Evolutionary conservation across 2,113 vertebrate genomes (phyloP), one percentile per base, ranked within the genome.

Genomic region (Salvelinus fontinalis): DNA sequence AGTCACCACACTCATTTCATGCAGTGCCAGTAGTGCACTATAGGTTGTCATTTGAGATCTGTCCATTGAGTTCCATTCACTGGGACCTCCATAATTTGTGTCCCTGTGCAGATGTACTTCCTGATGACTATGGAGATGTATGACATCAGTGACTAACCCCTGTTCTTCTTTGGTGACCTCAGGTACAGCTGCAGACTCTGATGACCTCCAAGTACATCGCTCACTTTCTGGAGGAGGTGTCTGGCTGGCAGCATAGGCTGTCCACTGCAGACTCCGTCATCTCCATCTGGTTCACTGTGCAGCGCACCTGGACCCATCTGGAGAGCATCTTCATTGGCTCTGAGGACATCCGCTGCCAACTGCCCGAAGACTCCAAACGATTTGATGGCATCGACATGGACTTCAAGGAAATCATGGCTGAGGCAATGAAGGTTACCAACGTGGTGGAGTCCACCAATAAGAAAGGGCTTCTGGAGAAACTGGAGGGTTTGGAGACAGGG

Each of bases 301-400:
- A 95, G 79, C 85, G 77, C 7, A 93, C 92, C 0, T 96, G 95
- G 95, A 93, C 92, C 69, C 94, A 96, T 74, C 83, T 96, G 66
- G 95, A 95, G 81, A 94, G 94, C 72, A 95, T 96, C 70, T 96
- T 96, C 86, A 90, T 95, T 12, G 94, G 94, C 49, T 95, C 94
- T 0, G 94, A 94, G 68, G 95, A 95, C 24, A 95, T 95, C 60
- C 87, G 93, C 70, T 81, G 91, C 29, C 95, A 96, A 76, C 92
- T 96, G 24, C 93, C 94, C 0, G 86, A 95, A 93, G 95, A 96
- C 78, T 93, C 94, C 18, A 83, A 89, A 76, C 79, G 93, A 73
- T 96, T 96, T 71, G 93, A 94, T 83, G 89, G 88, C 26, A 95
- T 95, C n/a, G 92, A 96, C 79, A 48, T 3, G 68, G 93, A 95